These are phyloP conservation scores for Panagrolaimus sp. DNA, from an alignment of 1,140 invertebrate genomes.

Conservation along the genomic window DNA sequence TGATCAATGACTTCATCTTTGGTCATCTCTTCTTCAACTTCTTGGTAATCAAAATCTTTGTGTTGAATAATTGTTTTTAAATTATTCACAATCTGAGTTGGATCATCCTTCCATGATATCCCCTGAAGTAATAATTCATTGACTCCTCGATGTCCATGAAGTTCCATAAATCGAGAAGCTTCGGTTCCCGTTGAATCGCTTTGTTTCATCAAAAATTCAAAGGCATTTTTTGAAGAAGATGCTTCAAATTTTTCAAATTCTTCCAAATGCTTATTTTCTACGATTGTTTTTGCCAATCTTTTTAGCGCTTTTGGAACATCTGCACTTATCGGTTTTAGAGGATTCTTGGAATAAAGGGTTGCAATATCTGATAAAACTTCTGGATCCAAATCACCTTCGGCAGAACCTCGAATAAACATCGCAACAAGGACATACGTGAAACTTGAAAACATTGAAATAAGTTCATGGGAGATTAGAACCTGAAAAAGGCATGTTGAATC, in stretches of 20 bases:
- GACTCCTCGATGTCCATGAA: constrained; percentile 71
- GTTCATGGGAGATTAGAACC: constrained; percentile 7
- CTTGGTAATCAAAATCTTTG: not conserved
- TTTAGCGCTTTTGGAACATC: constrained; percentile 29
- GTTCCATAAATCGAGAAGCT: constrained; percentile 67
- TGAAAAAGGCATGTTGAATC: not conserved
- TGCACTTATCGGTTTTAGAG: constrained; percentile 26
- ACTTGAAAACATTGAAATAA: constrained; percentile 24
- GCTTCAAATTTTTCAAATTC: constrained; percentile 18
- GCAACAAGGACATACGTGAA: constrained; percentile 33
- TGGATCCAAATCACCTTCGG: constrained; percentile 32
- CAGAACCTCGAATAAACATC: constrained; percentile 29
- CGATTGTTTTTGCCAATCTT: constrained; percentile 20
- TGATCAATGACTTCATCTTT: constrained; percentile 10
- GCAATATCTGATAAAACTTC: constrained; percentile 27
- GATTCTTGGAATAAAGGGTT: constrained; percentile 32
- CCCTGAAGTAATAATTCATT: constrained; percentile 66
- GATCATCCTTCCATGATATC: constrained; percentile 23
- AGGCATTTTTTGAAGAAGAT: constrained; percentile 13
- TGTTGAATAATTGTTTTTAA: constrained; percentile 19
- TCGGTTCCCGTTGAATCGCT: constrained; percentile 60
- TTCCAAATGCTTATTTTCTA: not conserved
- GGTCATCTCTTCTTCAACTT: constrained; percentile 17
- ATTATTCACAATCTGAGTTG: constrained; percentile 8
- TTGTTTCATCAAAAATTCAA: not conserved